phyloP scores from a whole-genome alignment of 1,140 invertebrate species.

The Bombus balteatus region DNA sequence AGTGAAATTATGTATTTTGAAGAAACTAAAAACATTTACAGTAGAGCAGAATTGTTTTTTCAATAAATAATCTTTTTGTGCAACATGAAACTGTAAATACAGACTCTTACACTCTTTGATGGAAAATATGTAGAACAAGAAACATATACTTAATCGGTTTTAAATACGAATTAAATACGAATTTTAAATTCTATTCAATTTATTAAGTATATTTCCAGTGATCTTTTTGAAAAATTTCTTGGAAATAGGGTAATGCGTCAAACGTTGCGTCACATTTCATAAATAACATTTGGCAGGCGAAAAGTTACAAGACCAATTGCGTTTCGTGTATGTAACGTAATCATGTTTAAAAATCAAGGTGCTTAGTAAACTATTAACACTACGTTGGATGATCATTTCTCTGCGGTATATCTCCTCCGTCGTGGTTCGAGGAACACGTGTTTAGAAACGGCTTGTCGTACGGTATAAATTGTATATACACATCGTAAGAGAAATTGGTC shows the following conservation, averaged over 20 bases:
- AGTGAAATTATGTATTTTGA: background rate
- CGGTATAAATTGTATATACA: slow-evolving; percentile 1
- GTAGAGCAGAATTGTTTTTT: background rate
- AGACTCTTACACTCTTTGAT: background rate
- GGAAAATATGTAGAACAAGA: background rate
- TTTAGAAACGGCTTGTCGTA: background rate
- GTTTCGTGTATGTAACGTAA: too few species aligned
- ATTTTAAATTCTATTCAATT: background rate
- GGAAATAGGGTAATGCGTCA: background rate
- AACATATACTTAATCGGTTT: too few species aligned
- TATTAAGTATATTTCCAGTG: background rate
- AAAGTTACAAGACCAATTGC: background rate
- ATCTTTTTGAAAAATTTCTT: background rate
- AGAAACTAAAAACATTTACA: background rate
- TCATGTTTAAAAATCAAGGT: background rate
- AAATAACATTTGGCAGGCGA: background rate
- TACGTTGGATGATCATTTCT: background rate
- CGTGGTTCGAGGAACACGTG: background rate
- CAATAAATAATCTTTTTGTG: background rate
- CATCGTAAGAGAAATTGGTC: slow-evolving; percentile 18
- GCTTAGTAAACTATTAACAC: background rate
- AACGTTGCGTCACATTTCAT: background rate
- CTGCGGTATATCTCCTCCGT: too few species aligned
- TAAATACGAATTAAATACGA: background rate
- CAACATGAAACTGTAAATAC: background rate